Base-by-base conservation (phyloP, 2,113 vertebrate genomes). In the Condylura cristata region DNA sequence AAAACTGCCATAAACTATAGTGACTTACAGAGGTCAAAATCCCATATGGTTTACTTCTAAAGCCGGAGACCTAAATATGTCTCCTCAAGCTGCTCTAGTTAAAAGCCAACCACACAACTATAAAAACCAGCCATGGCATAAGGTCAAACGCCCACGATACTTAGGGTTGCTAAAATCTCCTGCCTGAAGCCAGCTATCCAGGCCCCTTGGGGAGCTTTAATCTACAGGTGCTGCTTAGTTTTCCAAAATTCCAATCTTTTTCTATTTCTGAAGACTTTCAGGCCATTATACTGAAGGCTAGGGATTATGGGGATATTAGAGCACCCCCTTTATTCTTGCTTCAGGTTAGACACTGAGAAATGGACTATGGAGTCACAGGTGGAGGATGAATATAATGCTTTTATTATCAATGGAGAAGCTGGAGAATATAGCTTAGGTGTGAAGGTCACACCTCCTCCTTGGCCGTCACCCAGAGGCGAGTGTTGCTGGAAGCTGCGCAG, bases 21-120 rank as follows among this genome's bases (percentile, higher is more conserved):
- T 34, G 86, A 94, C 66, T 81, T 84, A 28, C 48, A 81, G 85
- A 94, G 53, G 86, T 92, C 94, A 91, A 39, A 85, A 81, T 79
- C 46, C 65, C 93, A 39, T 80, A 51, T 84, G 68, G 51, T 72
- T 88, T 72, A 56, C 53, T 85, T 93, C 78, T 82, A 80, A 95
- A 88, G 60, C 68, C 39, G 26, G 12, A 60, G 30, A 28, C 28
- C 26, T 9, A 18, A 26, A 89, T 81, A 24, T 39, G 60, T 39
- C 86, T 87, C 61, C 61, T 20, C 20, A 51, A 30, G 18, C 37
- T 65, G 76, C 4, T 2, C 22, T 71, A 30, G 86, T 95, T 84
- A 85, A 82, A 87, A 94, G 41, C 30, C 85, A 94, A 56, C 13
- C 65, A 39, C 18, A 72, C 22, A 44, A 32, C 56, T 86, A 22